Evolutionary conservation across 2,888 invertebrate species (phyloP).

Genomic region (Parasteatoda lunata): DNA sequence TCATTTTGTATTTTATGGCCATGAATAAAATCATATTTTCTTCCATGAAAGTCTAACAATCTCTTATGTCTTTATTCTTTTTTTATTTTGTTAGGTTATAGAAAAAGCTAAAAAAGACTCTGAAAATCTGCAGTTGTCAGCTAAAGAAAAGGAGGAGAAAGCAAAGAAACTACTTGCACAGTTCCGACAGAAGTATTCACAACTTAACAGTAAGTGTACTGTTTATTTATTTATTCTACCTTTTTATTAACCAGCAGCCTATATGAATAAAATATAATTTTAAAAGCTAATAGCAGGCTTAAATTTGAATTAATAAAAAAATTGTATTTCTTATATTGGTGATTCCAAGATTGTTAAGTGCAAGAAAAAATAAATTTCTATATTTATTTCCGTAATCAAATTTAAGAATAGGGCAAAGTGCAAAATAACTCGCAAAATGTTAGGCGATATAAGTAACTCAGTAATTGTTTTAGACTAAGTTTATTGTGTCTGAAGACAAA

Average conservation of each 20-base stretch:
- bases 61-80: neutral
- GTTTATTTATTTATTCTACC: neutral
- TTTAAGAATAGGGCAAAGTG: too few relatives aligned
- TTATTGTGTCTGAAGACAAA: too few relatives aligned
- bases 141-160: slow-evolving; percentile 70
- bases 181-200: slow-evolving; percentile 55
- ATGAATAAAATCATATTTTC: neutral
- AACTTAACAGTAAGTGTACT: slow-evolving; percentile 33
- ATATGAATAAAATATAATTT: too few relatives aligned
- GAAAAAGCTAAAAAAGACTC: slow-evolving; percentile 56
- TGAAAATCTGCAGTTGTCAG: slow-evolving; percentile 38
- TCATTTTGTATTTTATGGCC: neutral
- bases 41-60: neutral
- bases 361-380: too few relatives aligned
- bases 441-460: too few relatives aligned
- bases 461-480: too few relatives aligned
- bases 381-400: too few relatives aligned
- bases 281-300: too few relatives aligned
- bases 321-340: too few relatives aligned
- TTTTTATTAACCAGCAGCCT: neutral
- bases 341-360: too few relatives aligned
- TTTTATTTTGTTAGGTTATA: slow-evolving; percentile 15
- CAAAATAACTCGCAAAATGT: too few relatives aligned
- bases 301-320: too few relatives aligned
- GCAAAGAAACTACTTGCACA: slow-evolving; percentile 67